A percentile compares a stretch with the other conserved stretches of the same genome.
Conservation (phyloP, 2,797 vertebrate species). For the Fistularia commersonii region DNA sequence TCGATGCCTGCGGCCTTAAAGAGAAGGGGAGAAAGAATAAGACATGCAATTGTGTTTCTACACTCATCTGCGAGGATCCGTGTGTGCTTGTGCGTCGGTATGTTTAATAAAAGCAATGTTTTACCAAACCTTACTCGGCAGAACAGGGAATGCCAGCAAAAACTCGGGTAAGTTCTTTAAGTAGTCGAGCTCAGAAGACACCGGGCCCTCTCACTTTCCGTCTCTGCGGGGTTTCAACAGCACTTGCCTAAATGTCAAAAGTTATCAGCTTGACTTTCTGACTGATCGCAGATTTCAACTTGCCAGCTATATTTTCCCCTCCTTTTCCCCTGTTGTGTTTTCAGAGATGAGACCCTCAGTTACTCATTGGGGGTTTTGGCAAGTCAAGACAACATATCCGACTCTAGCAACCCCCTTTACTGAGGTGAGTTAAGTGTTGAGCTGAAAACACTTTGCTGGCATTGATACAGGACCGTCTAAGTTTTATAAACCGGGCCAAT, state of each 20-base stretch:
- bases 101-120: constrained; percentile 82
- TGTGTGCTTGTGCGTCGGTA: constrained; percentile 60
- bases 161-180: constrained; percentile 87
- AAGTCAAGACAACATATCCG: neutral
- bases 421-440: too few relatives aligned
- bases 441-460: too few relatives aligned
- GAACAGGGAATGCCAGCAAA: constrained; percentile 77
- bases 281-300: constrained; percentile 60
- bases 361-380: constrained; percentile 47
- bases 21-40: constrained; percentile 51
- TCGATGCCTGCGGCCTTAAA: constrained; percentile 81
- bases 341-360: constrained; percentile 70
- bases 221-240: constrained; percentile 59
- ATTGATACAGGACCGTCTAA: too few relatives aligned
- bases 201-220: constrained; percentile 29
- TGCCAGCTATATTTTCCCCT: constrained; percentile 81
- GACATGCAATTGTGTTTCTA: constrained; percentile 25
- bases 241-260: constrained; percentile 84
- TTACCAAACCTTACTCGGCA: constrained; percentile 86
- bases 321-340: constrained; percentile 55
- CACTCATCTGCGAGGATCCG: constrained; percentile 18
- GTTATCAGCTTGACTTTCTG: constrained; percentile 80
- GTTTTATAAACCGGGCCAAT: too few relatives aligned
- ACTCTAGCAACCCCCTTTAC: neutral
- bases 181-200: constrained; percentile 73